Base-by-base conservation (phyloP, 2,888 invertebrate species). In the Chrysotoxum bicinctum region DNA sequence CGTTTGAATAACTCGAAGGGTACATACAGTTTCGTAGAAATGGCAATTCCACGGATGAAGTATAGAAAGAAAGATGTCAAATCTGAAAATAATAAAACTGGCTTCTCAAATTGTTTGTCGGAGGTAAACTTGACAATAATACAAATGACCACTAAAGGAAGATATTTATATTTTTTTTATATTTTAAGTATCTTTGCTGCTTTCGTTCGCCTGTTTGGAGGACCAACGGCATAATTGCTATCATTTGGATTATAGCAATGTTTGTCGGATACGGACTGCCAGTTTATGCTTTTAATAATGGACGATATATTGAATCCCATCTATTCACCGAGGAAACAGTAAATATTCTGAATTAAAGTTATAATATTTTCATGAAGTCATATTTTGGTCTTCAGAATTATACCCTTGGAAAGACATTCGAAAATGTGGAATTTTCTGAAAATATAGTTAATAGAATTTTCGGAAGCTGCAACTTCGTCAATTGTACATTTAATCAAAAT, bases 11-110 rank as follows among this genome's bases (percentile, higher is more conserved):
- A 87, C 23, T 74, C 83, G n/a, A 80, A 82, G 8, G 89, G 88
- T 8, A 88, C 88, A 37, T 95, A 95, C 90, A 93, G 95, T 19
- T 92, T 95, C 32, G 94, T 95, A 0, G 96, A 96, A 90, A 92
- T 96, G 84, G 94, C 96, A 87, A 91, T 96, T 87, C 96, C 96
- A 0, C 94, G 94, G 74, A 94, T 95, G 90, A 92, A 94, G 54
- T 90, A 26, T 91, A 9, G 90, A 91, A 72, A 90, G 87, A 93
- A 90, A 93, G 89, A 21, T 2, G 2, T 91, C 93, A 89, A 90
- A 88, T 91, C 93, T 91, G 89, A 93, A 93, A 91, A 94, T 93
- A 91, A 94, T 90, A 85, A 93, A 92, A 60, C 88, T 93, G 45
- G 90, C 93, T 52, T 91, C 92, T 88, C 91, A 92, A 91, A 93